Base-by-base conservation (phyloP, 1,140 invertebrate genomes). In the Cydia fagiglandana region DNA sequence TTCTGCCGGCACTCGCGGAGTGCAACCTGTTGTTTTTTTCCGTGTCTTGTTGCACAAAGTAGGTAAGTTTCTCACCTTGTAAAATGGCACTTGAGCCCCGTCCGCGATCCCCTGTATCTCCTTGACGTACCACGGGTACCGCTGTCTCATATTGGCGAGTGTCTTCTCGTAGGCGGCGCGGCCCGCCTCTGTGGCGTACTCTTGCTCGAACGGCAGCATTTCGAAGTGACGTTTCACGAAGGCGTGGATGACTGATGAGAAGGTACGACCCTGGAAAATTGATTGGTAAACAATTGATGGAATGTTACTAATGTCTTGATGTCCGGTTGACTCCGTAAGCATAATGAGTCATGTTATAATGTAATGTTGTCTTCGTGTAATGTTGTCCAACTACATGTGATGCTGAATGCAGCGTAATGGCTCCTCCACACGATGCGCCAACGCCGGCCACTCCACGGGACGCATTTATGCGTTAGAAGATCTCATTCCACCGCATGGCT, bases 61-160 rank as follows among this genome's bases (percentile, higher is more conserved):
- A 50, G 4, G 30, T 30, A 24, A 24, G 24, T 24, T 24, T 24
- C 34, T 34, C 34, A 34, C 34, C 34, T 34, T 34, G 34, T 34
- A 34, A 34, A 34, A 34, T 5, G 34, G 34, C 5, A 34, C 34
- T 34, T 34, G 34, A 34, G 34, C 34, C 34, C 97, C 97, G 85
- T 97, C 96, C 15, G 97, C 96, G 3, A 96, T 95, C 45, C 97
- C 97, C 89, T 97, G 94, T n/a, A 98, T 91, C 89, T 98, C 97
- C 45, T 95, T 93, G 0, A 98, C 90, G 82, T 98, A 98, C 76
- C 97, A 96, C 0, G 97, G 97, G 90, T 95, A 98, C 78, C 95
- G 95, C 64, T 94, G 85, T 78, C 95, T 94, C 30, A 96, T 95
- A 74, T 93, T 94, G 1, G 92, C 92, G 1, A 97, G 92, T 0